Conservation (phyloP, 2,113 vertebrate species). For the Eleginops maclovinus region DNA sequence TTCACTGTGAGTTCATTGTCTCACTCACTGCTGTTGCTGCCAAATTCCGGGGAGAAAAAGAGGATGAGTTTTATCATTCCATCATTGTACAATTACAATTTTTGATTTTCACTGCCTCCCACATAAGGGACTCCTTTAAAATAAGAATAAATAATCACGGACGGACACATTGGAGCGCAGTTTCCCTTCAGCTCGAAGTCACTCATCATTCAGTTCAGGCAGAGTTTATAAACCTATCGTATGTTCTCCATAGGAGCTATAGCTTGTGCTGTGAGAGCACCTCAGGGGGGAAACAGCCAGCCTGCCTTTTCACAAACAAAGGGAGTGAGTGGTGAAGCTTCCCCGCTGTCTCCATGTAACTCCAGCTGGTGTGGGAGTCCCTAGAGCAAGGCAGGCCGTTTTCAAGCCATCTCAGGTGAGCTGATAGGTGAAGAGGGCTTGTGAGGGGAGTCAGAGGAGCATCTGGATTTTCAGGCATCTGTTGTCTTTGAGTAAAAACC, state of each 20-base stretch:
- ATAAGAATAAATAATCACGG: slow-evolving; percentile 13
- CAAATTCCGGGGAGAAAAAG: slow-evolving; percentile 29
- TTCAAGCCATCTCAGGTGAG: slow-evolving; percentile 48
- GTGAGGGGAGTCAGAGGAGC: slow-evolving; percentile 12
- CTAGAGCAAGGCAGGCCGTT: slow-evolving; percentile 32
- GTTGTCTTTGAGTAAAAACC: slow-evolving; percentile 35
- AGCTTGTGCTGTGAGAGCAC: slow-evolving; percentile 12
- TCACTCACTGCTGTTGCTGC: slow-evolving; percentile 38
- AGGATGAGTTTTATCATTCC: slow-evolving; percentile 8
- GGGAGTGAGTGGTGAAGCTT: slow-evolving; percentile 18
- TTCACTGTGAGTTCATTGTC: slow-evolving; percentile 51
- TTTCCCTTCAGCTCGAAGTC: background rate
- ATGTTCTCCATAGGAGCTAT: slow-evolving; percentile 13
- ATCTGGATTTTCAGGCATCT: slow-evolving; percentile 27
- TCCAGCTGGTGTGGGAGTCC: slow-evolving; percentile 27
- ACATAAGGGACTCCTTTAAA: slow-evolving; percentile 9
- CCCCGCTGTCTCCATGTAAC: slow-evolving; percentile 35
- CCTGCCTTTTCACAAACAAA: slow-evolving; percentile 46
- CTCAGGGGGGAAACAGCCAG: slow-evolving; percentile 21
- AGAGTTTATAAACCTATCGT: slow-evolving; percentile 47
- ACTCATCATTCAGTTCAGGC: slow-evolving; percentile 7
- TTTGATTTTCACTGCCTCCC: slow-evolving; percentile 9
- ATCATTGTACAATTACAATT: slow-evolving; percentile 33
- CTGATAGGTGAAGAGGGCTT: slow-evolving; percentile 9
- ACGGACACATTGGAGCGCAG: background rate